These are phyloP conservation scores for Phaethon lepturus DNA, from an alignment of 2,113 vertebrate genomes.

Conservation along the genomic window DNA sequence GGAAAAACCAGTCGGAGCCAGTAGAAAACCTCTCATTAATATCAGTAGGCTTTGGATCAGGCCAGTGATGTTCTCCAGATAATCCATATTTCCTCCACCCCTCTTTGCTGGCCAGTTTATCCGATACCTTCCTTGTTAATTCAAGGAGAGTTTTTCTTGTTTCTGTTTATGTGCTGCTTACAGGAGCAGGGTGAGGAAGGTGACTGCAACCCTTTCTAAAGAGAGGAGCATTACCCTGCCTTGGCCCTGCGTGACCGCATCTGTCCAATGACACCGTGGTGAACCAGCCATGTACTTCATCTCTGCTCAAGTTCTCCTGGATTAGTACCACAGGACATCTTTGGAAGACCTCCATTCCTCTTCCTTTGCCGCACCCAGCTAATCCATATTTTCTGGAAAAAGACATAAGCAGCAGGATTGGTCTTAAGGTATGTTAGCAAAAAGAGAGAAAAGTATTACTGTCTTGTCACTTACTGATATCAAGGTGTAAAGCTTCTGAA, in stretches of 20 bases:
- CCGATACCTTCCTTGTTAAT: background rate
- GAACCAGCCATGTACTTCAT: background rate
- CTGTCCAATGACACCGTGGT: background rate
- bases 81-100: background rate
- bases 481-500: background rate
- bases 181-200: background rate
- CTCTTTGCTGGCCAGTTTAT: background rate
- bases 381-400: background rate
- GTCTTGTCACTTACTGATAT: background rate
- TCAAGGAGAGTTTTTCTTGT: background rate
- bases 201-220: background rate
- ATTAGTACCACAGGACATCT: background rate
- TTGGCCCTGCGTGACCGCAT: rapidly evolving
- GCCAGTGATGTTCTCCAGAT: background rate
- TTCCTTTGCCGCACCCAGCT: background rate
- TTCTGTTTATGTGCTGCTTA: constrained; percentile 10
- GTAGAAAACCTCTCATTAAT: background rate
- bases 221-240: background rate
- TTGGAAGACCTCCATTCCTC: background rate
- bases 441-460: background rate
- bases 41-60: background rate
- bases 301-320: background rate
- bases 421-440: constrained; percentile 9
- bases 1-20: background rate
- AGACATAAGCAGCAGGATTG: background rate